Evolutionary conservation across 1,140 invertebrate genomes (phyloP).

Genomic region (Stegodyphus dumicola): DNA sequence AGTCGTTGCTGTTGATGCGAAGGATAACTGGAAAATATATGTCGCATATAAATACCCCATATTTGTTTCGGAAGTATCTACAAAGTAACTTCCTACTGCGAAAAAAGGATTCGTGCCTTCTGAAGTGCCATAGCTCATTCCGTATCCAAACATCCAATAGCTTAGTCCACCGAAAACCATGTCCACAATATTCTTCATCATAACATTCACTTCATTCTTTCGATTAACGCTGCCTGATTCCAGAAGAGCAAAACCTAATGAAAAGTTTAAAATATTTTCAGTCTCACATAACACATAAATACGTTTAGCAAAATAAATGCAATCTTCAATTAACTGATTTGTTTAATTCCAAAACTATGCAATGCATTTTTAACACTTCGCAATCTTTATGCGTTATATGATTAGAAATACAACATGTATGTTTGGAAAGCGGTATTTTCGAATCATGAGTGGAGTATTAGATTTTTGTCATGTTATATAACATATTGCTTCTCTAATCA

Average conservation of each 20-base stretch:
- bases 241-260: constrained; percentile 80
- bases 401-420: too few relatives aligned
- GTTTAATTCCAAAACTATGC: too few relatives aligned
- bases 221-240: constrained; percentile 92
- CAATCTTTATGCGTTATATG: too few relatives aligned
- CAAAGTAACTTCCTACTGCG: constrained; percentile 73
- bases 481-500: background rate
- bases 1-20: constrained; percentile 90
- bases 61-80: constrained; percentile 68
- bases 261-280: background rate
- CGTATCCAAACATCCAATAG: constrained; percentile 95
- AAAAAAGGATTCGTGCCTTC: constrained; percentile 77
- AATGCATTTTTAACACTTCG: too few relatives aligned
- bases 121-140: constrained; percentile 83
- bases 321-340: background rate
- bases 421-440: too few relatives aligned
- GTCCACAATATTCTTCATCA: constrained; percentile 95
- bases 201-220: constrained; percentile 96
- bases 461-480: too few relatives aligned
- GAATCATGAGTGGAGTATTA: too few relatives aligned
- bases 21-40: constrained; percentile 77
- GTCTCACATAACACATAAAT: too few relatives aligned
- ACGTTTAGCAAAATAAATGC: background rate
- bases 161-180: constrained; percentile 91
- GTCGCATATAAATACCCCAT: constrained; percentile 63